Base-by-base conservation (phyloP, 1,140 invertebrate genomes). In the Cyphomyrmex costatus region DNA sequence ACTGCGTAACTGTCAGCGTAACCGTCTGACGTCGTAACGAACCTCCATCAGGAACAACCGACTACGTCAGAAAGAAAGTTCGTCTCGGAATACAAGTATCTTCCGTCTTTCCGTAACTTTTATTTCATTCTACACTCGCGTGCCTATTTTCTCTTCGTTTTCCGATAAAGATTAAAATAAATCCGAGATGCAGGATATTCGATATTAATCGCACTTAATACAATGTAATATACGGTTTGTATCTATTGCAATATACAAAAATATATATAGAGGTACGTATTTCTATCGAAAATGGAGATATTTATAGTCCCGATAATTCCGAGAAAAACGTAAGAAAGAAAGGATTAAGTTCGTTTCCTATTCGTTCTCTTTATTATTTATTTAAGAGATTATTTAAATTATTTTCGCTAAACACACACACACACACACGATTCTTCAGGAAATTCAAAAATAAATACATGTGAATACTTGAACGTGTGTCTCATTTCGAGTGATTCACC, bases 1-100 rank as follows among this genome's bases (percentile, higher is more conserved):
- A 86, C 88, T 89, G 61, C 70, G 73, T 82, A 89, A 89, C 87
- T 89, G 79, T 80, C 63, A 77, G 30, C 63, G 79, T 42, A 27
- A 76, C 49, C 10, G 73, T 66, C 79, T 74, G 49, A 71, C 27
- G 74, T 85, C 74, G 51, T 30, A 60, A 46, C 42, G 12, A 68
- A 46, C 12, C 33, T 46, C 65, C 36, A 36, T 68, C 65, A 21
- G 19, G n/a, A 65, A 56, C 16, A 46, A 73, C 0, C 21, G 8
- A 42, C 79, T 73, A 73, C 53, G 68, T 74, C 56, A 73, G 30
- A 89, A 85, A 73, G 87, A 89, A 89, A 89, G 88, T 82, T 27
- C 21, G 30, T 42, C 70, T 36, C 14, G 49, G 60, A 70, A n/a
- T 46, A 49, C n/a, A 70, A 73, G 83, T 74, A 61, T 33, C 56